Percentiles rank a stretch among this genome's conserved stretches.
These are phyloP conservation scores for Drosophila sordidula DNA, from an alignment of 2,888 invertebrate genomes.

Conservation along the genomic window DNA sequence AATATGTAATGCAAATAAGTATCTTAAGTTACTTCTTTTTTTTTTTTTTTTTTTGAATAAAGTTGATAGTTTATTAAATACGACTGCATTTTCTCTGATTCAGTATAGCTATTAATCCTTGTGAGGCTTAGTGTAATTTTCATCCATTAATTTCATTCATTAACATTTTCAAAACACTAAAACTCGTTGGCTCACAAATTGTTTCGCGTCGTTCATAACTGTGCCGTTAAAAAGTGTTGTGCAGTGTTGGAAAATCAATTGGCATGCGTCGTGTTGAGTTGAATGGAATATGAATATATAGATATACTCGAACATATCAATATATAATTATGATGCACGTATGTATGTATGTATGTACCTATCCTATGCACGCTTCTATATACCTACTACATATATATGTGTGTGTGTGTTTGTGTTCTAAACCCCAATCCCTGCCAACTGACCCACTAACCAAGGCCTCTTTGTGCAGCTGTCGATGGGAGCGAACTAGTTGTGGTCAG, in stretches of 20 bases:
- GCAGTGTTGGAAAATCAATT: constrained; percentile 33
- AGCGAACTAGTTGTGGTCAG: constrained; percentile 86
- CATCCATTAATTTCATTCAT: background rate
- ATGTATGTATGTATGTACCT: constrained; percentile 14
- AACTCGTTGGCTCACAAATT: background rate
- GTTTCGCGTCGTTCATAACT: constrained; percentile 33
- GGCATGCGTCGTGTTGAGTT: constrained; percentile 67
- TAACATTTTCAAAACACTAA: constrained; percentile 7
- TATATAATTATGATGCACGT: constrained; percentile 32
- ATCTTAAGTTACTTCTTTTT: constrained; percentile 1
- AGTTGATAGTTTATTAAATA: constrained; percentile 5
- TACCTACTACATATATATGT: constrained; percentile 6
- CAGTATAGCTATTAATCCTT: too few relatives aligned
- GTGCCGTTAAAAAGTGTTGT: constrained; percentile 48
- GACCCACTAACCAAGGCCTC: constrained; percentile 43
- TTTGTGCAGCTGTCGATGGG: constrained; percentile 40
- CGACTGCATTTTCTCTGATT: background rate
- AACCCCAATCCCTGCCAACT: constrained; percentile 8
- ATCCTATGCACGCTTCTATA: constrained; percentile 36
- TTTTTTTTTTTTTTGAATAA: constrained; percentile 21
- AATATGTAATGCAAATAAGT: constrained; percentile 7
- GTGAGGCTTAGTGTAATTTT: background rate
- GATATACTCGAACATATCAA: constrained; percentile 6
- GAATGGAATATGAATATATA: constrained; percentile 75
- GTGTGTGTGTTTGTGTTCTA: constrained; percentile 7